These are phyloP conservation scores for Cyphomyrus discorhynchus DNA, from an alignment of 2,113 vertebrate species.

Conservation along the genomic window DNA sequence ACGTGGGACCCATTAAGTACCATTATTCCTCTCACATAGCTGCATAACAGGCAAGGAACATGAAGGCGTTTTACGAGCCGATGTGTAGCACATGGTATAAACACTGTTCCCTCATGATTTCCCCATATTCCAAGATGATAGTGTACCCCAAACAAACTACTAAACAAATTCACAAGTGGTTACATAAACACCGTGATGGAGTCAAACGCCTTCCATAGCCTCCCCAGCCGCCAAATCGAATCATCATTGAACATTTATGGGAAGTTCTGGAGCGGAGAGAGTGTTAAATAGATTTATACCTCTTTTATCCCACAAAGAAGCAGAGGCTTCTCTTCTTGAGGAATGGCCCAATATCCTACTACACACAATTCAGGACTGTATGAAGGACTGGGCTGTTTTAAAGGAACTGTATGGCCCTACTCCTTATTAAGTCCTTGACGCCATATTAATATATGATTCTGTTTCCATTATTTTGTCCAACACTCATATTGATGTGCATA, in stretches of 20 bases:
- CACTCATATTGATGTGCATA: neutral
- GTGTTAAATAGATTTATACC: neutral
- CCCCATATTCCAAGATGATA: neutral
- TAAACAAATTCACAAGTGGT: constrained; percentile 1
- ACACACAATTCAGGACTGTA: neutral
- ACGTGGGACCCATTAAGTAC: neutral
- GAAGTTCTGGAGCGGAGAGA: neutral
- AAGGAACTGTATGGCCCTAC: neutral
- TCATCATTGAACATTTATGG: neutral
- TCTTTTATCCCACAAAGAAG: neutral
- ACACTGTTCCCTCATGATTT: neutral
- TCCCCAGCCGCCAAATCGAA: neutral
- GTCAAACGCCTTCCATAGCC: neutral
- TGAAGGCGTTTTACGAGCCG: neutral
- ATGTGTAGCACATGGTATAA: neutral
- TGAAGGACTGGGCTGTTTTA: neutral
- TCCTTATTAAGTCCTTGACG: neutral
- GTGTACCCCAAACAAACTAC: neutral
- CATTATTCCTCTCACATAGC: neutral
- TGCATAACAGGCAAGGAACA: neutral
- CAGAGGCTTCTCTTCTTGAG: neutral
- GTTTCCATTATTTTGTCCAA: neutral
- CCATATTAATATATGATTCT: neutral
- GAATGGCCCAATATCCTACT: neutral
- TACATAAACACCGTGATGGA: neutral